A percentile compares a stretch with the other conserved stretches of the same genome.
Evolutionary conservation across 2,888 invertebrate genomes (phyloP).

Genomic region (Digitonthophagus gazella): DNA sequence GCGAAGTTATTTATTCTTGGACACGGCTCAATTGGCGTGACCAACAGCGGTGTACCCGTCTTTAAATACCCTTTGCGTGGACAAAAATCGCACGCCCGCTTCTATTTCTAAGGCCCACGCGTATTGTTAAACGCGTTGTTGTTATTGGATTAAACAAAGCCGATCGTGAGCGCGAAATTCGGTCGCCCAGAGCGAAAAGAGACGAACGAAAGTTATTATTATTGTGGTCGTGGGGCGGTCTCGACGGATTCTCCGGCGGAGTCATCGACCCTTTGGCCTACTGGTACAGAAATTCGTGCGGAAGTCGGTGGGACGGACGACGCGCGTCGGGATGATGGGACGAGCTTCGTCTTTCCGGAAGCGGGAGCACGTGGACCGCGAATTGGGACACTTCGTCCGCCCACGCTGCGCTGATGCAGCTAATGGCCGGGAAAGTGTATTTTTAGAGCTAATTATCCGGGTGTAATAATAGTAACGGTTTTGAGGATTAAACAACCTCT

Average conservation of each 20-base stretch:
- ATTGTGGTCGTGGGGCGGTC: not conserved
- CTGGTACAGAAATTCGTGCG: slow-evolving; percentile 13
- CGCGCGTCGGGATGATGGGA: not conserved
- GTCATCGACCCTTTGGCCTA: slow-evolving; percentile 14
- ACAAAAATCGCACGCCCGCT: not conserved
- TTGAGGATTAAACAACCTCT: not conserved
- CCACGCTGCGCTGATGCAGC: not conserved
- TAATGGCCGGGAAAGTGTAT: not conserved
- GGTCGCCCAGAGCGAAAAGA: not conserved
- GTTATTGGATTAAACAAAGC: not conserved
- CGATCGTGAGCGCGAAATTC: not conserved
- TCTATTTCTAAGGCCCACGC: not conserved
- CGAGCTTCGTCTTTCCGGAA: not conserved
- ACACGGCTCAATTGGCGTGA: not conserved
- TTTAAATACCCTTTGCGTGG: not conserved
- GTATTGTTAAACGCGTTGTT: not conserved
- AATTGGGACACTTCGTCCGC: not conserved
- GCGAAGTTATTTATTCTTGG: not conserved
- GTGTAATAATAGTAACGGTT: too few relatives aligned
- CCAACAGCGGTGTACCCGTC: not conserved
- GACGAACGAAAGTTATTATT: not conserved
- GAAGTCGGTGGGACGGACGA: slow-evolving; percentile 4
- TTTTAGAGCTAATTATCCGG: not conserved
- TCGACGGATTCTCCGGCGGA: not conserved
- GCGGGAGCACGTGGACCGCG: not conserved